Evolutionary conservation across 2,113 vertebrate genomes (phyloP), one percentile per base, ranked within the genome.

Genomic region (Tamias sibiricus): DNA sequence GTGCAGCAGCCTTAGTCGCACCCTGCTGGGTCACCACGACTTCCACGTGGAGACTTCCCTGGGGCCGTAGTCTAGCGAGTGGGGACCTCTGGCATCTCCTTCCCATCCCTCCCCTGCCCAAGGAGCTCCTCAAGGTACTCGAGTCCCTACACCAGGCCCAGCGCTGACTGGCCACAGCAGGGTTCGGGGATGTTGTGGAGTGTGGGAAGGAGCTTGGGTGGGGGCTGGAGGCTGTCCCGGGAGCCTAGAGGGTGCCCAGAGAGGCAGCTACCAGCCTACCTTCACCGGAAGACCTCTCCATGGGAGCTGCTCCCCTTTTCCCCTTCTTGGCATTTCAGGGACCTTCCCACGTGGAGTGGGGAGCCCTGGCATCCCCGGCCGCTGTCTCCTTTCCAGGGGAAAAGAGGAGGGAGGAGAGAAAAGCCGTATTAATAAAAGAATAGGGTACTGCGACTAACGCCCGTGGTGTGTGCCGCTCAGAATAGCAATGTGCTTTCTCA

Each of bases 401-500:
- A 71, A 83, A 89, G 79, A 80, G 72, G 42, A 42, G 89, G 94
- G 95, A 93, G 95, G 85, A 82, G 95, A 80, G 96, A 87, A 96
- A 94, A 96, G 90, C 93, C 64, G 2, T 93, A 93, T 96, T 96
- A 97, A 96, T 96, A 93, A 96, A 96, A 96, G 95, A 95, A 90
- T 90, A 90, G 92, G 94, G 49, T 35, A 24, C 94, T 92, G 96
- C 71, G 30, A 87, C 93, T 52, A 69, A 87, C 80, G 59, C 85
- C 96, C 35, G 1, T 47, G 66, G 92, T 4, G 40, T 57, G 95
- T 68, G 93, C 92, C 26, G 97, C 97, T 97, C 97, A 93, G 98
- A 97, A 98, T 98, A 98, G 98, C 95, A 98, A 97, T 95, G 96
- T 30, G 91, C 94, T 92, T 98, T 98, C 97, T 97, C 95, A 93